Base-by-base conservation (phyloP, 1,140 invertebrate genomes). In the Drosophila repletoides region DNA sequence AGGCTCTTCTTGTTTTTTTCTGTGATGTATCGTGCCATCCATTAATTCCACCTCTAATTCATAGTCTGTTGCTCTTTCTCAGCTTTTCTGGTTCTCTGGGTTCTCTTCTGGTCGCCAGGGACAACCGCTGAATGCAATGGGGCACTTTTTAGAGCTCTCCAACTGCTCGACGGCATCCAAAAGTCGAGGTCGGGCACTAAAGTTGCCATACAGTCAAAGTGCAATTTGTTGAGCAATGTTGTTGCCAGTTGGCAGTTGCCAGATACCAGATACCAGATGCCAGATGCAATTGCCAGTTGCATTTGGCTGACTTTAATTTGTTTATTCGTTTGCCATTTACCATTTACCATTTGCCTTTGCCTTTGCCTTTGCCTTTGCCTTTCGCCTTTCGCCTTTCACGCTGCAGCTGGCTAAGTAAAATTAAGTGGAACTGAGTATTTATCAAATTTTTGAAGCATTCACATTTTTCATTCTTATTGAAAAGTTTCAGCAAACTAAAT, bases 191-290 rank as follows among this genome's bases (percentile, higher is more conserved):
- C 53, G 33, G 6, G 48, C 69, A 74, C 74, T 73, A 77, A 84
- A 84, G 69, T 83, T 84, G 74, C 79, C 70, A 71, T 80, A 58
- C 65, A 76, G 79, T 83, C 79, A 84, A 83, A 83, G 79, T 83
- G 79, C 79, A 83, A 83, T 83, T 83, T 80, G 76, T 75, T 75
- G 56, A 52, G 65, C 65, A 56, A 65, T 52, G 48, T 22, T 24
- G 53, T 63, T 71, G 79, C 79, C 51, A 72, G 55, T 73, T 58
- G 45, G 36, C 43, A 33, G 34, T 17, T 53, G 31, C 43, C 34
- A 38, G 72, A 55, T 66, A 49, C 70, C 41, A 64, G 66, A 64
- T 67, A 43, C 3, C 2, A 5, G 9, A 6, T 43, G 26, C 41
- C 33, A 45, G 19, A 29, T 46, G 43, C 48, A 31, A n/a, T n/a